These are phyloP conservation scores for Panorpa germanica DNA, from an alignment of 2,888 invertebrate genomes.

Conservation along the genomic window DNA sequence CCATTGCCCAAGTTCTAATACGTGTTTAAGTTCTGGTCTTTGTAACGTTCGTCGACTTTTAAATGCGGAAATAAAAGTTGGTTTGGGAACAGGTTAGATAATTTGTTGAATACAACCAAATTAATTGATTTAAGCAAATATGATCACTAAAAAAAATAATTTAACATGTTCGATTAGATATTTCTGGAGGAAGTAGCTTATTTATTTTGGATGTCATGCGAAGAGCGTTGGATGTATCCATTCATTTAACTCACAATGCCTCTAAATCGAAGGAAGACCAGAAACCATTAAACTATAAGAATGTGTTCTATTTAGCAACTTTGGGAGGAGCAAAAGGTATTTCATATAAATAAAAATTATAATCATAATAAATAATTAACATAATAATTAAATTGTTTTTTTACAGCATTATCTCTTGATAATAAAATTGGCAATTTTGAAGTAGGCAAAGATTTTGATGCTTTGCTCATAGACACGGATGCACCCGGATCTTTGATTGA, in stretches of 20 bases:
- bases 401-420: constrained; percentile 53
- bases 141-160: constrained; percentile 6
- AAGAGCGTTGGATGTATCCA: constrained; percentile 53
- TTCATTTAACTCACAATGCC: constrained; percentile 41
- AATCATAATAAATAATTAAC: constrained; percentile 1
- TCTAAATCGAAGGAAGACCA: constrained; percentile 14
- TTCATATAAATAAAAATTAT: neutral
- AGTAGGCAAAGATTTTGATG: constrained; percentile 74
- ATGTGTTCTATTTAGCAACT: constrained; percentile 71
- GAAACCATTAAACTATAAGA: constrained; percentile 42
- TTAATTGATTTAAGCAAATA: constrained; percentile 1
- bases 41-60: constrained; percentile 55
- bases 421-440: constrained; percentile 60
- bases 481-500: constrained; percentile 28
- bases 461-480: constrained; percentile 53
- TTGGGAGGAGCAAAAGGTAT: constrained; percentile 67
- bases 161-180: constrained; percentile 32
- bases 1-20: constrained; percentile 80
- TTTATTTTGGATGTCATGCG: constrained; percentile 61
- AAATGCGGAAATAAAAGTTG: constrained; percentile 46
- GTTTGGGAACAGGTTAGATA: constrained; percentile 63
- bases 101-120: constrained; percentile 1
- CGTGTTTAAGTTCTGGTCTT: constrained; percentile 57
- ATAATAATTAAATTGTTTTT: constrained; percentile 10
- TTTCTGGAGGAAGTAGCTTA: constrained; percentile 62